phyloP scores from a whole-genome alignment of 1,140 invertebrate species.

The Amphibalanus amphitrite region DNA sequence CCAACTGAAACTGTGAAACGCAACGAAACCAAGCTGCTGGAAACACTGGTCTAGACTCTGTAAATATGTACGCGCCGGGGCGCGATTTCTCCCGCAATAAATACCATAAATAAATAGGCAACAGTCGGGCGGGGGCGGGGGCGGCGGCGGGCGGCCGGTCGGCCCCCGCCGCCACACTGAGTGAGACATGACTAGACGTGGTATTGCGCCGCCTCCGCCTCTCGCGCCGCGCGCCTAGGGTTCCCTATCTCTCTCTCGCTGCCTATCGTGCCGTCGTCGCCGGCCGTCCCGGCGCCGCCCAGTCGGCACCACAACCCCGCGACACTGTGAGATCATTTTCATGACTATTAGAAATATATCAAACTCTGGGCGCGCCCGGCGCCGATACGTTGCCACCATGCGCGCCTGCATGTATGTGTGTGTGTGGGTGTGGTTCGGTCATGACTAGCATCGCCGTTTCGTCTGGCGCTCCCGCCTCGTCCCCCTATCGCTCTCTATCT shows the following conservation, averaged over 20 bases:
- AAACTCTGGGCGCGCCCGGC: not conserved
- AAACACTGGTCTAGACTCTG: not conserved
- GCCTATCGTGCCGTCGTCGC: not conserved
- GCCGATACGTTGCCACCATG: too few relatives aligned
- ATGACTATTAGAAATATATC: constrained; percentile 2
- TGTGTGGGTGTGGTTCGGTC: not conserved
- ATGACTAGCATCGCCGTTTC: not conserved
- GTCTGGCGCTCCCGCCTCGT: too few relatives aligned
- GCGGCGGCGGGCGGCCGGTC: too few relatives aligned
- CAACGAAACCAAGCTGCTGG: not conserved
- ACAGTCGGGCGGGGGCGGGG: not conserved
- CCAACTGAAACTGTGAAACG: not conserved
- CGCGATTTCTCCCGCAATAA: not conserved
- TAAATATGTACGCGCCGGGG: not conserved
- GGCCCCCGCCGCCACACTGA: not conserved
- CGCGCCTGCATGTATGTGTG: not conserved
- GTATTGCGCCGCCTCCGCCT: not conserved
- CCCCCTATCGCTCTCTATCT: too few relatives aligned
- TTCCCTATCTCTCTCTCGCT: not conserved
- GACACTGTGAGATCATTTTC: not conserved
- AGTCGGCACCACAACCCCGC: not conserved
- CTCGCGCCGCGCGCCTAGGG: too few relatives aligned
- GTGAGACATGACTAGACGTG: not conserved
- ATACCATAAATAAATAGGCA: not conserved
- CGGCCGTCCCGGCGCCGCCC: too few relatives aligned